Evolutionary conservation across 1,140 invertebrate genomes (phyloP).

Genomic region (Macrostomum lignano): DNA sequence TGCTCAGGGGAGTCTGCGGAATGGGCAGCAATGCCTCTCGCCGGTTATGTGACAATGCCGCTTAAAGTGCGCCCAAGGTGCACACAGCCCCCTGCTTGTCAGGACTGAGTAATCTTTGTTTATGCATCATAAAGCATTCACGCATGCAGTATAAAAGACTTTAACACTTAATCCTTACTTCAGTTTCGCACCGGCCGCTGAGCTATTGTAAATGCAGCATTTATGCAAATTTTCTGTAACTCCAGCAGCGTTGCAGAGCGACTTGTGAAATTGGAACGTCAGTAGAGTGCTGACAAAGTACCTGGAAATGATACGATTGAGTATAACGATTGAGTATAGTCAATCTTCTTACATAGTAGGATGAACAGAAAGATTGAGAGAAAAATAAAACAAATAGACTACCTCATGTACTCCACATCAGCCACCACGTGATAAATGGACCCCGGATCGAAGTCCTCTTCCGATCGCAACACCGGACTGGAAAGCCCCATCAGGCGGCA

Average conservation of each 20-base stretch:
- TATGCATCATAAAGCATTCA: no score
- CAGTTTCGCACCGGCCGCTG: constrained; percentile 35
- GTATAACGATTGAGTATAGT: no score
- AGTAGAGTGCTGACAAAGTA: constrained; percentile 41
- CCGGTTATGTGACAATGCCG: no score
- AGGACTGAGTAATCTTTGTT: no score
- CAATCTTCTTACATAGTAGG: no score
- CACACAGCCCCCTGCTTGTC: no score
- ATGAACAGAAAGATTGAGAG: constrained; percentile 69
- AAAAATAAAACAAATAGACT: constrained; percentile 62
- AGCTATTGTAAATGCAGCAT: constrained; percentile 58
- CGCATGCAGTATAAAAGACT: no score
- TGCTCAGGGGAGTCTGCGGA: no score
- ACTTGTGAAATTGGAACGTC: constrained; percentile 65
- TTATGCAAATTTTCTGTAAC: constrained; percentile 47
- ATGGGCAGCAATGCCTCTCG: no score
- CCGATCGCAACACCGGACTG: constrained; percentile 13
- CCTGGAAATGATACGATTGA: no score
- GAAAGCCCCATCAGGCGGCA: constrained; percentile 17
- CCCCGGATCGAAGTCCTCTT: constrained; percentile 13
- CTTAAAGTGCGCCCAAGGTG: no score
- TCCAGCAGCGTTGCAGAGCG: constrained; percentile 45
- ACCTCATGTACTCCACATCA: constrained; percentile 34
- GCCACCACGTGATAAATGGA: constrained; percentile 14
- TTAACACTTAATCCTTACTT: no score